phyloP scores from a whole-genome alignment of 2,888 invertebrate species.

The Ophioninae sp. region DNA sequence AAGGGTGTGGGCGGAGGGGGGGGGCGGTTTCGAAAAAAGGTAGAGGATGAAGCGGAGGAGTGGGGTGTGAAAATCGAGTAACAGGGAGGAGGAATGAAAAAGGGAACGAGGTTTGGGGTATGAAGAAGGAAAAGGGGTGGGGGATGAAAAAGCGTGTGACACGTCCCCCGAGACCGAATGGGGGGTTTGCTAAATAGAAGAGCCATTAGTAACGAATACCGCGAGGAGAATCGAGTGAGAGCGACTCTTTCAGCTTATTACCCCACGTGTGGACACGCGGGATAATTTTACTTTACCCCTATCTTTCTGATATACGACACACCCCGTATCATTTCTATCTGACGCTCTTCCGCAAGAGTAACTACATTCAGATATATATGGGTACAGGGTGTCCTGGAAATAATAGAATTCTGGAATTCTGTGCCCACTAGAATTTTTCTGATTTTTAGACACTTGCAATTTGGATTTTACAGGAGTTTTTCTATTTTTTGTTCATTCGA shows the following conservation, averaged over 20 bases:
- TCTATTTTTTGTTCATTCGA: too few species aligned
- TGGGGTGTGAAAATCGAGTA: too few species aligned
- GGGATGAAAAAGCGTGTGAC: constrained; percentile 68
- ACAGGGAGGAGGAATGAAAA: too few species aligned
- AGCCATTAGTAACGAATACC: constrained; percentile 79
- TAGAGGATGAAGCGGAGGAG: constrained; percentile 45
- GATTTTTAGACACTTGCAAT: too few species aligned
- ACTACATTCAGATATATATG: constrained; percentile 4
- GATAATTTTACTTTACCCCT: constrained; percentile 56
- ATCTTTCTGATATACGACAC: constrained; percentile 37
- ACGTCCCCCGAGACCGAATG: constrained; percentile 73
- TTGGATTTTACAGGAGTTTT: too few species aligned
- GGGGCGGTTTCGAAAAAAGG: constrained; percentile 61
- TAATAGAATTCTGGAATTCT: background rate
- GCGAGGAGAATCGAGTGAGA: constrained; percentile 59
- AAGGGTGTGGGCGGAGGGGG: background rate
- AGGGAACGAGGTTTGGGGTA: background rate
- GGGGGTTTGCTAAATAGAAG: constrained; percentile 77
- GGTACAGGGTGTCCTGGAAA: background rate
- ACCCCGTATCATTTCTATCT: constrained; percentile 17
- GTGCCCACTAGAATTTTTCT: too few species aligned
- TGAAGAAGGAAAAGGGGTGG: background rate
- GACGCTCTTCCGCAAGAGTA: constrained; percentile 29
- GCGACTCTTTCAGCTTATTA: constrained; percentile 45
- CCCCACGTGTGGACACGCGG: constrained; percentile 51